Evolutionary conservation across 2,797 vertebrate species (phyloP), one percentile per base, ranked within the genome.

Genomic region (Smutsia gigantea): DNA sequence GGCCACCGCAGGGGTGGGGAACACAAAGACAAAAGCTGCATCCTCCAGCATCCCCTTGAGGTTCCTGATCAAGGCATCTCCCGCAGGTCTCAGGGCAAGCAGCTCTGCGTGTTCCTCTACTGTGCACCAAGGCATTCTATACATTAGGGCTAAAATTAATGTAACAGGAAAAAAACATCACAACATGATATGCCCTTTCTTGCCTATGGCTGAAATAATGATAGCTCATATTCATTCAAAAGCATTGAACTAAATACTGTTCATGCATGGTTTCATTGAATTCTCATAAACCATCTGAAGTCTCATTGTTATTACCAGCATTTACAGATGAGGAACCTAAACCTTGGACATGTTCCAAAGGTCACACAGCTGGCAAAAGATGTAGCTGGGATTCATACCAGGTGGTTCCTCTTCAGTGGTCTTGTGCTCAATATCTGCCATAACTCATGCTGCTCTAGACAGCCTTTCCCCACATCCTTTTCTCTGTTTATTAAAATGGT

Each of bases 301-400:
- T 61, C 68, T 82, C 53, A 71, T 71, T 94, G 72, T 93, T 64
- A 93, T 49, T 46, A 71, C 34, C 63, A 71, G 84, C 72, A 59
- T 63, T 93, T 95, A 86, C 18, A 89, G 87, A 90, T 94, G 89
- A 91, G 68, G 59, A 95, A 93, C 88, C 82, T 59, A 86, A 95
- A 90, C 7, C 55, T 27, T 63, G 68, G 64, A n/a, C 18, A 13
- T 17, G 19, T 69, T 77, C 79, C 71, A 89, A 49, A 94, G 90
- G 83, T 72, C 90, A 59, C 19, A 13, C 13, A 31, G 55, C 63
- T 81, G 66, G 53, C 68, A 81, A 37, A 4, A 14, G 39, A 27
- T n/a, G 53, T 78, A 23, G 34, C 29, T 57, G 23, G n/a, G 39
- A n/a, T 51, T 63, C 11, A 0, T 15, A 34, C 5, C 29, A 83